Evolutionary conservation across 2,888 invertebrate species (phyloP), one percentile per base, ranked within the genome.

Genomic region (Phengaris alcon): DNA sequence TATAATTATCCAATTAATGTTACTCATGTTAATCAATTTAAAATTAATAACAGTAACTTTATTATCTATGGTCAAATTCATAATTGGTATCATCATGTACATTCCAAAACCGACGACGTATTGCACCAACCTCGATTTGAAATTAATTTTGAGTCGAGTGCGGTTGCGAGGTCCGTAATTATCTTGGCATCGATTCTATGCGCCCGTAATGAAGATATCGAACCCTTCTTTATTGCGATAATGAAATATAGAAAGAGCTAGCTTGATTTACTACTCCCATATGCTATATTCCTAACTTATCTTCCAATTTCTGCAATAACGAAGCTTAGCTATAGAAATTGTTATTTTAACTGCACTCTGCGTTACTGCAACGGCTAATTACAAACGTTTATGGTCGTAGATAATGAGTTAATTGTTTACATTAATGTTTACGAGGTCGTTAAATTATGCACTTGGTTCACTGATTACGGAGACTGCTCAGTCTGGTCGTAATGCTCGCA

Each of bases 131-230:
- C 48, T 48, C 81, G 77, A 80, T 82, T 79, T 80, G 79, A 82
- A 85, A 88, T 88, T 88, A 87, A 88, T 88, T 87, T 85, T 83
- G 86, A 82, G 82, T 81, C 22, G 72, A 9, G 52, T 80, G 75
- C 80, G 83, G 81, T 82, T 82, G 83, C 83, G 81, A 81, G 85
- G 76, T 79, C 81, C 78, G 85, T 88, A 89, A 90, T 90, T 90
- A 90, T 87, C 86, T 84, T 80, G 80, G 86, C 86, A 86, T 86
- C 87, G 86, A 87, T 88, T 84, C 83, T 84, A 82, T 82, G 82
- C 84, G 85, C 84, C 78, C 82, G 84, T 90, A 90, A 90, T 90
- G 89, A 90, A 90, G 87, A 89, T 88, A 89, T 90, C 87, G 83
- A 78, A 83, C 82, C 82, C 87, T 84, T 84, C 84, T 86, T 85